Conservation (phyloP, 2,888 invertebrate genomes). For the Hydroisotoma schaefferi region DNA sequence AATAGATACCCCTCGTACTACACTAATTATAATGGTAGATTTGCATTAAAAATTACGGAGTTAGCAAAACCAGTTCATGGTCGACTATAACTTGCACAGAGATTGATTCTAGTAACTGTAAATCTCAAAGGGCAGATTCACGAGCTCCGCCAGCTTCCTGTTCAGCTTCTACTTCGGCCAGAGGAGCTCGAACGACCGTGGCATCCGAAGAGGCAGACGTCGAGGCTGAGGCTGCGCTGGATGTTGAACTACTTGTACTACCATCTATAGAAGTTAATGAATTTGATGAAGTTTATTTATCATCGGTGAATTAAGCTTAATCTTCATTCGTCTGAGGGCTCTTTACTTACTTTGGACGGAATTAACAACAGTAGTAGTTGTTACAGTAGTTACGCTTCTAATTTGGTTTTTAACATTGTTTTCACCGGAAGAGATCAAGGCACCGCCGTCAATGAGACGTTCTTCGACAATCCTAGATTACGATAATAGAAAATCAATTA, state of each 20-base stretch:
- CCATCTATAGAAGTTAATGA: not conserved
- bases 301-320: not conserved
- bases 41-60: too few relatives aligned
- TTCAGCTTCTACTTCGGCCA: conserved; percentile 21
- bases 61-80: conserved; percentile 3
- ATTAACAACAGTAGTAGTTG: conserved; percentile 43
- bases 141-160: conserved; percentile 11
- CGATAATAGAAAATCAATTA: conserved; percentile 1
- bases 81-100: conserved; percentile 12
- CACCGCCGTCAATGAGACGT: conserved; percentile 40
- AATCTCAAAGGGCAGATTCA: conserved; percentile 16
- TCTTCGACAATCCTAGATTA: conserved; percentile 36
- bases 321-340: not conserved
- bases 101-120: conserved; percentile 1
- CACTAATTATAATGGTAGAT: too few relatives aligned
- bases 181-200: conserved; percentile 34
- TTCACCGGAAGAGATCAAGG: conserved; percentile 24
- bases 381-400: conserved; percentile 43
- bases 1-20: too few relatives aligned
- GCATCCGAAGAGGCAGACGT: conserved; percentile 30
- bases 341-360: conserved; percentile 36
- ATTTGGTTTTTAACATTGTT: conserved; percentile 40
- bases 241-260: conserved; percentile 14
- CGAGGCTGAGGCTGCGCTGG: conserved; percentile 24
- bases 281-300: not conserved